These are phyloP conservation scores for Watsonalla binaria DNA, from an alignment of 2,888 invertebrate genomes.

Conservation along the genomic window DNA sequence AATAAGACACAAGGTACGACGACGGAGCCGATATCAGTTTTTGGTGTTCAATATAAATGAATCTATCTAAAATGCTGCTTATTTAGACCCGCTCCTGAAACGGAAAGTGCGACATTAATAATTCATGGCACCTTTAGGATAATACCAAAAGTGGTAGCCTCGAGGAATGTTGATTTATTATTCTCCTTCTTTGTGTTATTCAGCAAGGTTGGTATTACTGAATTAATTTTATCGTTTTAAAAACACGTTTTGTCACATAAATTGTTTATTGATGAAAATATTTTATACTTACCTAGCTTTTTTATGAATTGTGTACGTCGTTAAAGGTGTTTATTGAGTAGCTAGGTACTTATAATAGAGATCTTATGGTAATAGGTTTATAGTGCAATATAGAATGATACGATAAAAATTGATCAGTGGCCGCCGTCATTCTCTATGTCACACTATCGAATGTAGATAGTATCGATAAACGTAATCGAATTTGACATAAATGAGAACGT, in stretches of 20 bases:
- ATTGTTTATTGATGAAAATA: not conserved
- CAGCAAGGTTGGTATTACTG: not conserved
- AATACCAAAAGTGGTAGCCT: not conserved
- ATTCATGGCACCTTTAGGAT: not conserved
- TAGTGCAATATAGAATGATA: too few relatives aligned
- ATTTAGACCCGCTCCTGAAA: constrained; percentile 1
- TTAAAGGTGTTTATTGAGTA: not conserved
- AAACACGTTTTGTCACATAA: not conserved
- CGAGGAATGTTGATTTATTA: constrained; percentile 4
- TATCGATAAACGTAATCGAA: too few relatives aligned
- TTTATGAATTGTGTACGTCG: not conserved
- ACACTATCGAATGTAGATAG: too few relatives aligned
- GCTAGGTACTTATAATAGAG: not conserved
- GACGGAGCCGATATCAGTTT: not conserved
- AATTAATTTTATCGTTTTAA: constrained; percentile 2
- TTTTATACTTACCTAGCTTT: not conserved
- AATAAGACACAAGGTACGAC: not conserved
- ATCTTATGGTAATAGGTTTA: too few relatives aligned
- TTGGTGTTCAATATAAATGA: constrained; percentile 1
- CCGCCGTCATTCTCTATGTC: too few relatives aligned
- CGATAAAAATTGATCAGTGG: too few relatives aligned
- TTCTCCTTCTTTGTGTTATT: not conserved
- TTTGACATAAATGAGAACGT: too few relatives aligned
- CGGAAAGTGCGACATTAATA: constrained; percentile 3
- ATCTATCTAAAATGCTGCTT: constrained; percentile 1